Base-by-base conservation (phyloP, 2,888 invertebrate species). In the Drosophila siamana region DNA sequence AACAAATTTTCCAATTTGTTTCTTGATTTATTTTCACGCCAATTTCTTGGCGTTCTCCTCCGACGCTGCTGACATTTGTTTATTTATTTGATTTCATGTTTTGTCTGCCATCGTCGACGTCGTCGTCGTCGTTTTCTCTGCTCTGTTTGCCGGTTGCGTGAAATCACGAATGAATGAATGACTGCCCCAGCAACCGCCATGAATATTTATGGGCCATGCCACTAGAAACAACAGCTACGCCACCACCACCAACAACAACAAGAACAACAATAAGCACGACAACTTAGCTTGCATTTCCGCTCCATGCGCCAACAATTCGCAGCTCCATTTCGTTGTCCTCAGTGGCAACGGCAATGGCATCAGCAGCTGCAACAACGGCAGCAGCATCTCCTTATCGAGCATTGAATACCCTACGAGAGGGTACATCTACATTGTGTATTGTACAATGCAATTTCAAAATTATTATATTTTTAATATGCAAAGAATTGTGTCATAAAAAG, bases 1-100 rank as follows among this genome's bases (percentile, higher is more conserved):
- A 88, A 84, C 88, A 85, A 85, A 85, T 85, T 88, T 83, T 86
- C 79, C 85, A 85, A 85, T 85, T 88, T 88, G 88, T 79, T 85
- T 81, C 87, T 84, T 85, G 85, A 85, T 85, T 88, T 85, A 88
- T 85, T 88, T 86, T 86, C 77, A 86, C 87, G 87, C 83, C 83
- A 83, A 88, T 83, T 83, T 70, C 83, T 88, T 83, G 83, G 77
- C 88, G 69, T 67, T 70, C 68, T 68, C 78, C 86, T 59, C 60
- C 68, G 64, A 61, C 61, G 36, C 47, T 54, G 73, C 75, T 88
- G 83, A 86, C 88, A 83, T 83, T 83, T 86, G 86, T 88, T 88
- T 83, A 83, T 88, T 83, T 83, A 83, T 83, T 86, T 86, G 83
- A 74, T 74, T 82, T 86, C 80, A 88, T 83, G 88, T 83, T 83